Base-by-base conservation (phyloP, 2,888 invertebrate genomes). In the Mycalesis mineus region DNA sequence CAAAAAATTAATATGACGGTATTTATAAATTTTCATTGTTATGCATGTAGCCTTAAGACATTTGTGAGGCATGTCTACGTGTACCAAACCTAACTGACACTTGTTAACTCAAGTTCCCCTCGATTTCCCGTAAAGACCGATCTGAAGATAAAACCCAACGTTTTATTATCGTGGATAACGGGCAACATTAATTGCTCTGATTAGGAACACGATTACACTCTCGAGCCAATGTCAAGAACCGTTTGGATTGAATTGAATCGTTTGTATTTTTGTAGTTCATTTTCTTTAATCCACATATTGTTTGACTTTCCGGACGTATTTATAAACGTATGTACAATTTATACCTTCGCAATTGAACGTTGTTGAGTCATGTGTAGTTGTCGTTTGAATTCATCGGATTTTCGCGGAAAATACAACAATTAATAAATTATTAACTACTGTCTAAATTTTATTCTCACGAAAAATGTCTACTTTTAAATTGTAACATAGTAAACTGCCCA, bases 131-230 rank as follows among this genome's bases (percentile, higher is more conserved):
- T 31, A 47, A 47, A 29, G 48, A 37, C 7, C 48, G 36, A 48
- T 48, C 13, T n/a, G 15, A 17, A 29, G 50, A 51, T 56, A 48
- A 50, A 45, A 13, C 17, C 42, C 15, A 29, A 37, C 28, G 54
- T 54, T 45, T 37, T 31, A 29, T 37, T 48, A 55, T 55, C 47
- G 31, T 40, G n/a, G 31, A 31, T 15, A 48, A 40, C 39, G 29
- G 28, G 47, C 29, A 48, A 48, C 40, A 48, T 55, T 48, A 48
- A 55, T 55, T 55, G 47, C 41, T 40, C 14, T 39, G 47, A 55
- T 48, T 55, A 48, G 55, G 48, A 42, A 52, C 39, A 52, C 52
- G 42, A 42, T 52, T 52, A 52, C 22, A 33, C 52, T 33, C 41
- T 11, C 28, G 5, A 22, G 22, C 3, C 22, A 39, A 51, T 28